These are phyloP conservation scores for Lumbricus terrestris DNA, from an alignment of 2,888 invertebrate species.

Conservation along the genomic window DNA sequence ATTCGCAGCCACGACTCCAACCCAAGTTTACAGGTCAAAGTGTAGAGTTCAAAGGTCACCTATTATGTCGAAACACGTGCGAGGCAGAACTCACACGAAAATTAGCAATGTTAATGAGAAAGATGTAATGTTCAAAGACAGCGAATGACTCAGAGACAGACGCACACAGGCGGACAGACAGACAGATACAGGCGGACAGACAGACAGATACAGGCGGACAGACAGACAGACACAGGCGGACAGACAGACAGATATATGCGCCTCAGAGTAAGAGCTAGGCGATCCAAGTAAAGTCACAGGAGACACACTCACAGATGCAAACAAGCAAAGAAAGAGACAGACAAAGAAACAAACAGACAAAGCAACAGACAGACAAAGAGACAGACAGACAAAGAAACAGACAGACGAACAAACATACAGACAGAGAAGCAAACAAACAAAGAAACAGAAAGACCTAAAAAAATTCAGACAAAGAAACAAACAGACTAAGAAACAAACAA, in stretches of 20 bases:
- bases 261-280: too few relatives aligned
- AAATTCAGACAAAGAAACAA: too few relatives aligned
- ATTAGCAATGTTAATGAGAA: neutral
- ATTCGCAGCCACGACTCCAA: neutral
- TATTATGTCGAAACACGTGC: neutral
- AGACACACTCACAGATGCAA: neutral
- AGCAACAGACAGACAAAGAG: neutral
- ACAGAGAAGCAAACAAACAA: neutral
- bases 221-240: neutral
- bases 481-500: too few relatives aligned
- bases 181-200: neutral
- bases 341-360: neutral
- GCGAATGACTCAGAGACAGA: neutral
- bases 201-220: neutral
- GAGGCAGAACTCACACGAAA: neutral
- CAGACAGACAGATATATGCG: too few relatives aligned
- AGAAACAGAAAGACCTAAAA: too few relatives aligned
- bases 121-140: neutral
- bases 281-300: too few relatives aligned
- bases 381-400: too few relatives aligned
- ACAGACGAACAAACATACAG: neutral
- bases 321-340: neutral
- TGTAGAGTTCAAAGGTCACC: neutral
- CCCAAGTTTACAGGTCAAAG: neutral
- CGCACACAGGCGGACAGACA: neutral